Base-by-base conservation (phyloP, 2,113 vertebrate species). In the Spilogale gracilis region DNA sequence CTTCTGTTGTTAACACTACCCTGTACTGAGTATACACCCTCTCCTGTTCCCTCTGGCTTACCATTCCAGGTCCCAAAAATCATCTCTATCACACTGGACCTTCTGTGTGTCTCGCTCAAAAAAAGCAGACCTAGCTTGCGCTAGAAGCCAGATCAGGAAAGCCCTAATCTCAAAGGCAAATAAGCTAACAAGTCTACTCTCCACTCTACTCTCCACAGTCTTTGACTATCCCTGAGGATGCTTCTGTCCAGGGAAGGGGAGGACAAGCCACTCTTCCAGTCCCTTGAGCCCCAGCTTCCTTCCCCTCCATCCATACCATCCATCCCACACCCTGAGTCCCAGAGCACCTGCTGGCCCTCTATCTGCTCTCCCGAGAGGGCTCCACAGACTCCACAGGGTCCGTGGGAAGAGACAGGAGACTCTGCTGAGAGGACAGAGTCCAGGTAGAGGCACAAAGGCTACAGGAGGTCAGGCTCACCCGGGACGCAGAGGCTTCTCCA, bases 141-240 rank as follows among this genome's bases (percentile, higher is more conserved):
- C 85, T 12, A 21, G 67, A 92, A 60, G 32, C 50, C 25, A 45
- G 48, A 43, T 12, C 74, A 20, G 74, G 20, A 32, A 80, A 87
- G 65, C 9, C 61, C 63, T 87, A 32, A 21, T 3, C 17, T 23
- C 18, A 14, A 23, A 52, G 32, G 87, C 17, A 43, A 74, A 56
- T 0, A n/a, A 17, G 67, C 25, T 25, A 14, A 45, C 16, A 0
- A 56, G 20, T 65, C 52, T 58, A 4, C 56, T 73, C 9, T 12
- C 52, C 18, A 16, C n/a, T 65, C 52, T 58, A 4, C 56, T 73
- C 9, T 12, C 52, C 18, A 16, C n/a, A 11, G 89, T 43, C 85
- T 45, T 23, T 1, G 7, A 1, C 60, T 16, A 2, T 1, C 81
- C 32, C 5, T 0, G 3, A 60, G 60, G 93, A 61, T 0, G 0